Conservation (phyloP, 2,888 invertebrate genomes). For the Parthenolecanium corni region DNA sequence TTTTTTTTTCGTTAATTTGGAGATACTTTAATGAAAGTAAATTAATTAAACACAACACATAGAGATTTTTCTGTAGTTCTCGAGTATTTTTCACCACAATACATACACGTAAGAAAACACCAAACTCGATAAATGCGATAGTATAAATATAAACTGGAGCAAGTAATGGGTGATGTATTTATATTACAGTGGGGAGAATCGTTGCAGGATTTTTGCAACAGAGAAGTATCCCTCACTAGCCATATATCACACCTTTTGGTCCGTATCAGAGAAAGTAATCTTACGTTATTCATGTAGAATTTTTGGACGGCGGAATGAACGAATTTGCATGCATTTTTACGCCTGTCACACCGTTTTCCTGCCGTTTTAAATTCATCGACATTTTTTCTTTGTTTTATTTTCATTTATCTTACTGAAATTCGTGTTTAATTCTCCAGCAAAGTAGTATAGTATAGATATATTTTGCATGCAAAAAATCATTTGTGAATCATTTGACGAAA, state of each 20-base stretch:
- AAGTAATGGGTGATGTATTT: constrained; percentile 26
- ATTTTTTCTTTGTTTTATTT: no score
- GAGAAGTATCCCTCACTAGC: constrained; percentile 18
- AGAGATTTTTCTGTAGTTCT: neutral
- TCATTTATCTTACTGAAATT: no score
- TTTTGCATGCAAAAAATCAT: no score
- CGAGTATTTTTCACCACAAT: constrained; percentile 1
- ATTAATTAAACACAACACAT: constrained; percentile 9
- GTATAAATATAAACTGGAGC: constrained; percentile 21
- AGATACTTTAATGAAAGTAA: neutral
- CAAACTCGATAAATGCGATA: constrained; percentile 21
- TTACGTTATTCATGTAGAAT: constrained; percentile 15
- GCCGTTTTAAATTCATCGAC: no score
- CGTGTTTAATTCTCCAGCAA: no score
- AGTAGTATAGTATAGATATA: no score
- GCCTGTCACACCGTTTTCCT: constrained; percentile 2
- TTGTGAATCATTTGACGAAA: no score
- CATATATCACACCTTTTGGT: constrained; percentile 13
- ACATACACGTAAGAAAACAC: constrained; percentile 8
- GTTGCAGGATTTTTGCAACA: constrained; percentile 6
- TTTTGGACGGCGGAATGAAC: constrained; percentile 8
- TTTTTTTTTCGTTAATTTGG: neutral
- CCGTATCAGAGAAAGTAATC: constrained; percentile 21
- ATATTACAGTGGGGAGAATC: constrained; percentile 25
- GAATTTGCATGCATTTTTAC: constrained; percentile 13